A percentile compares a stretch with the other conserved stretches of the same genome.
Evolutionary conservation across 2,797 vertebrate species (phyloP).

Genomic region (Sebastes vulpes): DNA sequence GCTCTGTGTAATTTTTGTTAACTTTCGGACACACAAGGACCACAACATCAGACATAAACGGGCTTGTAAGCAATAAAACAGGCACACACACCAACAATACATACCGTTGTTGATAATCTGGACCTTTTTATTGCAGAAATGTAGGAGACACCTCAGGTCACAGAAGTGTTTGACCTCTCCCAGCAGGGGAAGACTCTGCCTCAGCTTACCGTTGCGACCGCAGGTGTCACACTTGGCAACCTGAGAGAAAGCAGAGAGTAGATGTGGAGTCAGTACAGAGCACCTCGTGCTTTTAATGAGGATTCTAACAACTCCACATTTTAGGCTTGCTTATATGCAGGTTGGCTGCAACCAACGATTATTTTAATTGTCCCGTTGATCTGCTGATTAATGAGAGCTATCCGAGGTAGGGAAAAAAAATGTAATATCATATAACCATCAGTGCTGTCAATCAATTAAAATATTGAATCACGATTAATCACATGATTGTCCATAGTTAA

Average conservation of each 20-base stretch:
- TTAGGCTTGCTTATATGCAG: not conserved
- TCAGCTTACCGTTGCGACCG: constrained; percentile 88
- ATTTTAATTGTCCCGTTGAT: not conserved
- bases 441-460: too few relatives aligned
- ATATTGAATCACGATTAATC: too few relatives aligned
- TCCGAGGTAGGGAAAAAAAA: not conserved
- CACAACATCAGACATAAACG: not conserved
- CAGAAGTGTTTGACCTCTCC: constrained; percentile 95
- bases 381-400: not conserved
- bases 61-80: not conserved
- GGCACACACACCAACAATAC: not conserved
- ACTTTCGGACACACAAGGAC: not conserved
- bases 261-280: not conserved
- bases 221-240: constrained; percentile 91
- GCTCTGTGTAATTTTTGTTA: not conserved
- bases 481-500: too few relatives aligned
- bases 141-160: constrained; percentile 90
- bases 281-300: not conserved
- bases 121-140: constrained; percentile 88
- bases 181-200: constrained; percentile 89
- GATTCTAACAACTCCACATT: not conserved
- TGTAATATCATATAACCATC: too few relatives aligned
- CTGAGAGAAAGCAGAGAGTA: constrained; percentile 65
- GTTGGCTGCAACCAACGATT: not conserved
- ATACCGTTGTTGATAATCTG: constrained; percentile 18